A percentile compares a stretch with the other conserved stretches of the same genome.
phyloP scores from a whole-genome alignment of 2,113 vertebrate species.

The Martes martes region DNA sequence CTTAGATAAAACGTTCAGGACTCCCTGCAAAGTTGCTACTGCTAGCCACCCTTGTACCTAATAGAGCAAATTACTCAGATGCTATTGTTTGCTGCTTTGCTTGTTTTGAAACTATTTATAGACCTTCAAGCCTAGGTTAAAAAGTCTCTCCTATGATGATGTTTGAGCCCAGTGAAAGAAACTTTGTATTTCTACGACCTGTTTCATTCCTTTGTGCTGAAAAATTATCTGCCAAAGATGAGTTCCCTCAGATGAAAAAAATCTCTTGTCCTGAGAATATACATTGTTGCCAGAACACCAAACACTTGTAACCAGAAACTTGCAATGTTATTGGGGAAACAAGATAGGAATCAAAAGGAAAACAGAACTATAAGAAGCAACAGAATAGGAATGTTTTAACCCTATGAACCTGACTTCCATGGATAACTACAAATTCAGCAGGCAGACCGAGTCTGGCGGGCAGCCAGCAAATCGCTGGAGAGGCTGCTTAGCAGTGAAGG shows the following conservation, averaged over 20 bases:
- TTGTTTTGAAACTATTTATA: neutral
- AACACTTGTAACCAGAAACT: neutral
- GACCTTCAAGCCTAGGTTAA: neutral
- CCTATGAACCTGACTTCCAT: neutral
- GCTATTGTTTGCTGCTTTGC: neutral
- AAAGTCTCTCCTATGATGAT: neutral
- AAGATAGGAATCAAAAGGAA: neutral
- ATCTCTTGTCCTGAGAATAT: neutral
- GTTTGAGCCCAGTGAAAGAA: neutral
- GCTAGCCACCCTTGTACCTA: neutral
- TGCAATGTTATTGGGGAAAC: neutral
- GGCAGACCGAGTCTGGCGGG: neutral
- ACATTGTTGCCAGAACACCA: neutral
- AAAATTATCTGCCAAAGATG: neutral
- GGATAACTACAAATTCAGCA: neutral
- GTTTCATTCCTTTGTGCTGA: neutral
- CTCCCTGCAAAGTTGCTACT: too few species aligned
- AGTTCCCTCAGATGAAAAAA: neutral
- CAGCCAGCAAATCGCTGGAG: neutral
- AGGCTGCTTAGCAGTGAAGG: fast-evolving
- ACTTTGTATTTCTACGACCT: neutral
- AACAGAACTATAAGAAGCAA: neutral
- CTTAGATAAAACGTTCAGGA: neutral
- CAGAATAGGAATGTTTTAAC: neutral
- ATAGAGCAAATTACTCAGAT: neutral